Conservation (phyloP, 2,888 invertebrate genomes). For the Nephrotoma flavescens region DNA sequence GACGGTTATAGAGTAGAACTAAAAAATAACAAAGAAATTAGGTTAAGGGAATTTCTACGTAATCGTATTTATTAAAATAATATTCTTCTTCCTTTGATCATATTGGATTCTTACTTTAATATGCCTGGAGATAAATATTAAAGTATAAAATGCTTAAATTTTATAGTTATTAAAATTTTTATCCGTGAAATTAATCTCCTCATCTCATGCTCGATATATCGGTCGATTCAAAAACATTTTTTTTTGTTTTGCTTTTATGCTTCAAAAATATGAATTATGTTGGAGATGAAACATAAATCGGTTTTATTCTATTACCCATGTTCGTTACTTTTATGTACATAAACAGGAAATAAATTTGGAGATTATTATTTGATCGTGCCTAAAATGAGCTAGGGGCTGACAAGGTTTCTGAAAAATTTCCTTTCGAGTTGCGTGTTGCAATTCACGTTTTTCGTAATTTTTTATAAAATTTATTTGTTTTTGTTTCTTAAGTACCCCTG, state of each 20-base stretch:
- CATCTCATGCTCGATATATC: neutral
- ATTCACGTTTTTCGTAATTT: neutral
- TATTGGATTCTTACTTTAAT: neutral
- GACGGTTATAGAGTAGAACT: neutral
- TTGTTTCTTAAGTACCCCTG: no score
- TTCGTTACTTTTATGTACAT: neutral
- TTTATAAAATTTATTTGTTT: no score
- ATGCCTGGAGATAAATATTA: neutral
- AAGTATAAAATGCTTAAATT: neutral
- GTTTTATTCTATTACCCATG: neutral
- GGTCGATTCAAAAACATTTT: neutral
- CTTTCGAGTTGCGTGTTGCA: neutral
- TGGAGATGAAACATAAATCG: neutral
- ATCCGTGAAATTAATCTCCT: neutral
- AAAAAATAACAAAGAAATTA: neutral
- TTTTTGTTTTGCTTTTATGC: neutral
- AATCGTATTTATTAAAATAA: neutral
- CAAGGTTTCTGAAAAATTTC: neutral
- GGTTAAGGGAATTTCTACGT: neutral
- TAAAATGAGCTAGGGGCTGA: neutral
- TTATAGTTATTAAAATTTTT: neutral
- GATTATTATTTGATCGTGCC: neutral
- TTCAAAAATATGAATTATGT: neutral
- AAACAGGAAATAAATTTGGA: neutral
- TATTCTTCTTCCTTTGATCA: neutral